Evolutionary conservation across 2,113 vertebrate species (phyloP).

Genomic region (Mohoua ochrocephala): DNA sequence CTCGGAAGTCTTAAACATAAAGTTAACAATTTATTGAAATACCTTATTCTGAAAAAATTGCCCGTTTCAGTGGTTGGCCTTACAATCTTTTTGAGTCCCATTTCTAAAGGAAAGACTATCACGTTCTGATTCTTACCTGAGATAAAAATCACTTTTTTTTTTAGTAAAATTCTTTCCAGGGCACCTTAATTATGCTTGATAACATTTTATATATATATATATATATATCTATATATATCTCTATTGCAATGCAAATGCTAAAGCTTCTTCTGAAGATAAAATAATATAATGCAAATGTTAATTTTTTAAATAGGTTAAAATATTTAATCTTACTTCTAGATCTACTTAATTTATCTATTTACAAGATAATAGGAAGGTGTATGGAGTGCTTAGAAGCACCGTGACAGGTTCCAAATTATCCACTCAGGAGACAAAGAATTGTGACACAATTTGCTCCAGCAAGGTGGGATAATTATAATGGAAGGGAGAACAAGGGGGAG

Average conservation of each 20-base stretch:
- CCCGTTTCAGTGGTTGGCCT: background rate
- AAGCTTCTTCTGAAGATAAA: background rate
- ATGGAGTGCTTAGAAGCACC: background rate
- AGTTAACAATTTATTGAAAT: background rate
- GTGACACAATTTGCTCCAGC: slow-evolving; percentile 6
- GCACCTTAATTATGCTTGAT: background rate
- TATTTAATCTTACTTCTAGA: background rate
- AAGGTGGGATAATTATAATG: slow-evolving; percentile 8
- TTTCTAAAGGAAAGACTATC: background rate
- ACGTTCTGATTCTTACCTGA: background rate
- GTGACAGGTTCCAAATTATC: background rate
- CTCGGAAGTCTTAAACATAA: background rate
- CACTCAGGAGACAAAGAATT: background rate
- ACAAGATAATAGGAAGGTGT: background rate
- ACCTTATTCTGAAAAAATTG: background rate
- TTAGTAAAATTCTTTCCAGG: background rate
- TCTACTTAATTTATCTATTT: background rate
- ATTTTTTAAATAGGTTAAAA: background rate
- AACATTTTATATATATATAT: too few species aligned
- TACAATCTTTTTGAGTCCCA: fast-evolving
- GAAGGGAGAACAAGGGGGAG: background rate
- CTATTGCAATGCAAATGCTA: background rate
- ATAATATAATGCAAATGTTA: background rate
- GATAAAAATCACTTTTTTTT: background rate
- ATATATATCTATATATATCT: too few species aligned